phyloP scores from a whole-genome alignment of 2,888 invertebrate genomes.

The Stenotaenia linearis region DNA sequence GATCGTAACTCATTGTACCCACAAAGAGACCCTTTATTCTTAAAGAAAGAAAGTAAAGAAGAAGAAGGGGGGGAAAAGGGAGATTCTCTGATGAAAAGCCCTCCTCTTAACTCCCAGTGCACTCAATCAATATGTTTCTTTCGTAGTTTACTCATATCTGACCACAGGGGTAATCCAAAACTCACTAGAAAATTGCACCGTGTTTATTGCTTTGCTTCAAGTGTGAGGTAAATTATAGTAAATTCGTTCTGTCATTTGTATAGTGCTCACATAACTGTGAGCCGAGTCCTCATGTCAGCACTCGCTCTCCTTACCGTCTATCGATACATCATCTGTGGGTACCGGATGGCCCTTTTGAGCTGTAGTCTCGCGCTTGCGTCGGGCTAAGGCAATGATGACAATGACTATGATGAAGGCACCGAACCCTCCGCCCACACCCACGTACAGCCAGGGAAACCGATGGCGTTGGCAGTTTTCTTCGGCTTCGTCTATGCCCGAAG shows the following conservation, averaged over 20 bases:
- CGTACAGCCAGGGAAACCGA: constrained; percentile 37
- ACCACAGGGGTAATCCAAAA: neutral
- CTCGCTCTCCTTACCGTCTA: constrained; percentile 37
- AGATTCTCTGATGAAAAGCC: constrained; percentile 5
- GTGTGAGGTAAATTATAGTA: constrained; percentile 6
- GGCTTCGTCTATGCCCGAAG: constrained; percentile 27
- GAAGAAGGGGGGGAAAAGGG: neutral
- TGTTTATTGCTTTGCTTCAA: neutral
- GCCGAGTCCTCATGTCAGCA: constrained; percentile 32
- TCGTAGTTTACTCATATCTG: neutral
- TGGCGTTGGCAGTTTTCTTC: constrained; percentile 29
- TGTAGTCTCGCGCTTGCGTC: constrained; percentile 35
- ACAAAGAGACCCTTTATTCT: constrained; percentile 26
- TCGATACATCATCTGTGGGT: constrained; percentile 36
- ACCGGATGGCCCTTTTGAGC: constrained; percentile 37
- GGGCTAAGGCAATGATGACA: constrained; percentile 35
- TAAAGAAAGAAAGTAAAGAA: constrained; percentile 23
- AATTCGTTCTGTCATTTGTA: neutral
- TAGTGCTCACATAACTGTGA: constrained; percentile 22
- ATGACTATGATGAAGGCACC: constrained; percentile 36
- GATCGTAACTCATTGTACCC: constrained; percentile 26
- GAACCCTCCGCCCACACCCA: constrained; percentile 37
- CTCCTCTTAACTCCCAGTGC: neutral
- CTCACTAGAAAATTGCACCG: neutral
- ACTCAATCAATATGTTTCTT: neutral